Evolutionary conservation across 2,888 invertebrate species (phyloP).

Genomic region (Neoaliturus tenellus): DNA sequence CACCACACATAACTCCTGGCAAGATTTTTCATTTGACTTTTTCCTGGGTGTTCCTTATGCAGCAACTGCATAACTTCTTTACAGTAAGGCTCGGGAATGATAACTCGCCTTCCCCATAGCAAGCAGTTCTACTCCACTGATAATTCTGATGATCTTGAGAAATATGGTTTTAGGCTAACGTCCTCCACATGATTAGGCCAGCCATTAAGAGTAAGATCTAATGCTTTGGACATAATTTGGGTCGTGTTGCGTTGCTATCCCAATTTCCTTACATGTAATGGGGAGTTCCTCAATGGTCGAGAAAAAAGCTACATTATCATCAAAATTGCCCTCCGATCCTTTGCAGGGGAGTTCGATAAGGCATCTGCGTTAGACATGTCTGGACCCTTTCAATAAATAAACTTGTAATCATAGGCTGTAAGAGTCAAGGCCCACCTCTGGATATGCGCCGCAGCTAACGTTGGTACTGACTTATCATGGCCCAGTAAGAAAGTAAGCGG

Average conservation of each 20-base stretch:
- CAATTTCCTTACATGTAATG: conserved; percentile 22
- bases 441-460: conserved; percentile 37
- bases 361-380: conserved; percentile 42
- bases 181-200: conserved; percentile 26
- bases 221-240: conserved; percentile 15
- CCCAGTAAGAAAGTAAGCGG: conserved; percentile 70
- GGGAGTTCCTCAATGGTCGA: conserved; percentile 12
- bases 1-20: conserved; percentile 46
- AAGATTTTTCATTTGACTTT: conserved; percentile 15
- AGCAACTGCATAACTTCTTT: conserved; percentile 3
- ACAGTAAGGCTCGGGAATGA: background rate
- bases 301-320: background rate
- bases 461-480: conserved; percentile 51
- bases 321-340: background rate
- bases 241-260: conserved; percentile 6
- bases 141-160: background rate
- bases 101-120: conserved; percentile 20
- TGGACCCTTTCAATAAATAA: conserved; percentile 27
- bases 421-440: conserved; percentile 50
- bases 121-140: conserved; percentile 35
- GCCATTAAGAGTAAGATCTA: conserved; percentile 32
- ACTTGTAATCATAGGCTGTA: conserved; percentile 44
- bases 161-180: conserved; percentile 19
- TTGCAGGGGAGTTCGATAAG: conserved; percentile 21
- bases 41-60: conserved; percentile 35